A percentile compares a stretch with the other conserved stretches of the same genome.
Conservation (phyloP, 2,797 vertebrate species). For the Acipenser ruthenus region DNA sequence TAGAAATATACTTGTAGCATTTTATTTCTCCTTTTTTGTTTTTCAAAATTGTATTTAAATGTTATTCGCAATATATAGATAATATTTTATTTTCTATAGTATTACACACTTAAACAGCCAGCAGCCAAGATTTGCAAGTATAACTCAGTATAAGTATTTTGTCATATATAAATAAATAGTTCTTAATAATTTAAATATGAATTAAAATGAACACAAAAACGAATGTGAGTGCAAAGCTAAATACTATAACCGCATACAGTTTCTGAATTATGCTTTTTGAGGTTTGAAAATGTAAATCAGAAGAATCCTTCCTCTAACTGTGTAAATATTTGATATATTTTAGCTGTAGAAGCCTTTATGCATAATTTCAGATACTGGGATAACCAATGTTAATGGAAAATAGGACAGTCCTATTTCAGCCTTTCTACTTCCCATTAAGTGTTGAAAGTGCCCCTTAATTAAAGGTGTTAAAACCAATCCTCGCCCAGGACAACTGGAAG, state of each 20-base stretch:
- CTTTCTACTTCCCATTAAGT: too few relatives aligned
- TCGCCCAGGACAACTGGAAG: too few relatives aligned
- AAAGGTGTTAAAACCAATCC: too few relatives aligned
- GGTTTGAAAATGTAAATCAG: neutral
- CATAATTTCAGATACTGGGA: neutral
- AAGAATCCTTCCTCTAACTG: neutral
- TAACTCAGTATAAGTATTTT: neutral
- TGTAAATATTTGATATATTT: neutral
- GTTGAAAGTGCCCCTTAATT: too few relatives aligned
- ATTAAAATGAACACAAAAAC: neutral
- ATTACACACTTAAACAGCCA: too few relatives aligned
- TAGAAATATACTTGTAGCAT: too few relatives aligned
- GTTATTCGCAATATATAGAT: too few relatives aligned
- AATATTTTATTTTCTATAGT: too few relatives aligned
- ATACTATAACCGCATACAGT: neutral
- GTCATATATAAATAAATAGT: neutral
- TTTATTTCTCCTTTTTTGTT: too few relatives aligned
- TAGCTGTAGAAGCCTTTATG: conserved; percentile 3
- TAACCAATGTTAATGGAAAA: neutral
- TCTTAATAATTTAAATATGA: neutral
- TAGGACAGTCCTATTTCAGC: too few relatives aligned
- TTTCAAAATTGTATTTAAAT: too few relatives aligned
- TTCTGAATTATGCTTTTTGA: neutral
- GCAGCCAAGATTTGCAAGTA: too few relatives aligned
- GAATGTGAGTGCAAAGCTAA: neutral